Evolutionary conservation across 1,140 invertebrate genomes (phyloP), one percentile per base, ranked within the genome.

Genomic region (Palaemon carinicauda): DNA sequence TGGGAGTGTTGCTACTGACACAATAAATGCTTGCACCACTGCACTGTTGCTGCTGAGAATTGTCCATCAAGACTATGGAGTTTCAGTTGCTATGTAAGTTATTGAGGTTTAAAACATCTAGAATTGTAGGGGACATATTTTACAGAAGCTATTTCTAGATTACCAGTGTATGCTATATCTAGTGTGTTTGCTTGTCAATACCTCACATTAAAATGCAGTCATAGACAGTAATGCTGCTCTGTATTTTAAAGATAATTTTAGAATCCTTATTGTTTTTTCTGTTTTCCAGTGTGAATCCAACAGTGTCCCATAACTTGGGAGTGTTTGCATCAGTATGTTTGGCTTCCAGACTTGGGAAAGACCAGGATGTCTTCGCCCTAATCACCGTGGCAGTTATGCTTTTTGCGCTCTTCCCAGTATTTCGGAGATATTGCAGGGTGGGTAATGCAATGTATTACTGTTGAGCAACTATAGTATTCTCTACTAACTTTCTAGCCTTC

Each of bases 281-380:
- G 33, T 52, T 21, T 21, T 51, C 15, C 78, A 88, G 88, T 80
- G 88, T 89, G 10, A 89, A 89, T 50, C 86, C 86, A 19, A 89
- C 88, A 0, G 71, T 89, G 53, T 85, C 86, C n/a, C 88, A 89
- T 74, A 89, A 89, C 56, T 77, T 89, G 19, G 88, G 88, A 71
- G 60, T 89, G 71, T 89, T 89, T 82, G 88, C 88, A 19, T 83
- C 86, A 29, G 88, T 89, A 17, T 89, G 88, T 71, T 73, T 89
- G 31, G 88, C 88, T 12, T 89, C 88, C 27, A 80, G 88, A 60
- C 81, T 89, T 69, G 82, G 75, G n/a, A 84, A 74, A 78, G 82
- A 88, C 88, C 74, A 60, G 71, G 85, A 87, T 50, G 88, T 89
- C 5, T 89, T 89, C 54, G 60, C 88, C 19, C 51, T 89, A 50